Percentiles rank a stretch among this genome's conserved stretches.
Evolutionary conservation across 2,888 invertebrate species (phyloP).

Genomic region (Caenorhabditis sinica): DNA sequence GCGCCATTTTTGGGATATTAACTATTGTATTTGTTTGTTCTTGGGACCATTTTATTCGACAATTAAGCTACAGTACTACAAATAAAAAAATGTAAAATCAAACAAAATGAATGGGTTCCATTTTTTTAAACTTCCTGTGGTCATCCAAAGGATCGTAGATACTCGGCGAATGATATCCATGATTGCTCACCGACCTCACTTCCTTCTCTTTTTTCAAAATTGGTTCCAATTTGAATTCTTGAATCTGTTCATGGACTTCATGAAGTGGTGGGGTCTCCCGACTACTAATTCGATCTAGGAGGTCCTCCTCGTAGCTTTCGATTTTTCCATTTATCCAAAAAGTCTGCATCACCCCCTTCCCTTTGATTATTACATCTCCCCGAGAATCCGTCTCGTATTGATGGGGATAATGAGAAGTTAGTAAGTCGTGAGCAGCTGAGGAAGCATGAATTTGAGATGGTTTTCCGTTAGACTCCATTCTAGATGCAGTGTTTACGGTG

Average conservation of each 20-base stretch:
- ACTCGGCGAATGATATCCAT: constrained; percentile 15
- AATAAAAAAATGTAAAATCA: not conserved
- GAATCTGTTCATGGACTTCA: not conserved
- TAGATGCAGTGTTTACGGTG: constrained; percentile 79
- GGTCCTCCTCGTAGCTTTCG: not conserved
- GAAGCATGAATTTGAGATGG: constrained; percentile 77
- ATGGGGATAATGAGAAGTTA: constrained; percentile 72
- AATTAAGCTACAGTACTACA: too few species aligned
- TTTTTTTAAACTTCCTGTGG: constrained; percentile 22
- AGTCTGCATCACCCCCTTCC: constrained; percentile 69
- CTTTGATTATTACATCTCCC: constrained; percentile 79
- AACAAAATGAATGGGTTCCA: constrained; percentile 19
- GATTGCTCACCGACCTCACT: constrained; percentile 34
- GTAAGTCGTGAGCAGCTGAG: constrained; percentile 69
- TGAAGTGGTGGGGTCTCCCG: constrained; percentile 28
- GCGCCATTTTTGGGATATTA: too few species aligned
- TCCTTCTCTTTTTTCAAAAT: constrained; percentile 20
- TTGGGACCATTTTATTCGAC: not conserved
- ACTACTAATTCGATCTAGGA: not conserved
- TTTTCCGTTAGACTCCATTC: constrained; percentile 81
- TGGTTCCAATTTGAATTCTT: constrained; percentile 19
- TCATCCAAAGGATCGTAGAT: constrained; percentile 13
- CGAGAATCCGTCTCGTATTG: constrained; percentile 76
- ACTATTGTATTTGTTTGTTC: too few species aligned
- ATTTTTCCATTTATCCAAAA: constrained; percentile 57